These are phyloP conservation scores for Drosophila subpulchrella DNA, from an alignment of 1,140 invertebrate genomes.

Conservation along the genomic window DNA sequence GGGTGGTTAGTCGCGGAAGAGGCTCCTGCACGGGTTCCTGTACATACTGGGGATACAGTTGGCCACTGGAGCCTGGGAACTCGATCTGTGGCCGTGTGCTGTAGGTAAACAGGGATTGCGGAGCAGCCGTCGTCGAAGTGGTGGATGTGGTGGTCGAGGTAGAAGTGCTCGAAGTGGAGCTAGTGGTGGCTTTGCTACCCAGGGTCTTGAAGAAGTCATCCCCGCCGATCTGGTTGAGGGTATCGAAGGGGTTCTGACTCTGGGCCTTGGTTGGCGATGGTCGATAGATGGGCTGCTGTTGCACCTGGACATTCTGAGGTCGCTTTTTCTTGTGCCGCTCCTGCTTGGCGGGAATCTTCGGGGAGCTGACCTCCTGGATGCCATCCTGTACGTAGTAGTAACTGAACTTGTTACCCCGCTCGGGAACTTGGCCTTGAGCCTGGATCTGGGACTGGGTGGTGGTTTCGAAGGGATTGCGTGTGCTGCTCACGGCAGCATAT, in stretches of 20 bases:
- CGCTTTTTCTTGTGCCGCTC: slow-evolving; percentile 77
- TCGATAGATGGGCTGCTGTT: slow-evolving; percentile 69
- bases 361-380: slow-evolving; percentile 74
- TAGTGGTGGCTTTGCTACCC: slow-evolving; percentile 49
- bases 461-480: slow-evolving; percentile 68
- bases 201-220: slow-evolving; percentile 77
- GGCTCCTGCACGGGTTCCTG: slow-evolving; percentile 51
- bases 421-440: slow-evolving; percentile 32
- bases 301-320: slow-evolving; percentile 56
- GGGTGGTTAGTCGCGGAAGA: slow-evolving; percentile 64
- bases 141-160: slow-evolving; percentile 53
- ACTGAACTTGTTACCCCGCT: slow-evolving; percentile 76
- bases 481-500: slow-evolving; percentile 41
- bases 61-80: slow-evolving; percentile 72
- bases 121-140: slow-evolving; percentile 67
- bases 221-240: slow-evolving; percentile 74
- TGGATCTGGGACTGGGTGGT: slow-evolving; percentile 36
- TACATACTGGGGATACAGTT: slow-evolving; percentile 68
- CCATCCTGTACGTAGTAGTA: slow-evolving; percentile 77
- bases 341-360: slow-evolving; percentile 69
- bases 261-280: slow-evolving; percentile 51
- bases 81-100: slow-evolving; percentile 72
- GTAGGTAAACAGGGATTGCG: slow-evolving; percentile 68
- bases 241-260: slow-evolving; percentile 71
- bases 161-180: slow-evolving; percentile 59